phyloP scores from a whole-genome alignment of 2,888 invertebrate species.

The Drosophila testacea region DNA sequence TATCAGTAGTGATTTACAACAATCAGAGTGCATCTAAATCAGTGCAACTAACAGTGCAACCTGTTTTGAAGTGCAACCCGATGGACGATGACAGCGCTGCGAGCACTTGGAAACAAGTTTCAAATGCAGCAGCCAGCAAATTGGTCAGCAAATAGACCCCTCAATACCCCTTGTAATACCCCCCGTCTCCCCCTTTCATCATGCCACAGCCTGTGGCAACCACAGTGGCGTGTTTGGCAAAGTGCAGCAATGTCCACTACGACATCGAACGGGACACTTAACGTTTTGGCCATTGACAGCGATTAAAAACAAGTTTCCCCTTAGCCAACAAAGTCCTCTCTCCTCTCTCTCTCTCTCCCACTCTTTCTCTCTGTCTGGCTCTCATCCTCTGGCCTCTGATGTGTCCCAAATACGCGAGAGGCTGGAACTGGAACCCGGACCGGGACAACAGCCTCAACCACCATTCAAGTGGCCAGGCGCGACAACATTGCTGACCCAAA shows the following conservation, averaged over 20 bases:
- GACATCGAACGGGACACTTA: constrained; percentile 75
- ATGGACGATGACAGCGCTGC: constrained; percentile 36
- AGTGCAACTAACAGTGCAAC: constrained; percentile 80
- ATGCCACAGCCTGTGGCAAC: neutral
- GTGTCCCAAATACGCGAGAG: constrained; percentile 51
- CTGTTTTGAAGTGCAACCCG: constrained; percentile 63
- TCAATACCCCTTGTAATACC: neutral
- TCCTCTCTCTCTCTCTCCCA: neutral
- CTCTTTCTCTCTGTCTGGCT: neutral
- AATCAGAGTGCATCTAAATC: constrained; percentile 68
- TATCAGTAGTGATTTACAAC: constrained; percentile 51
- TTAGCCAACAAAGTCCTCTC: constrained; percentile 1
- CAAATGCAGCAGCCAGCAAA: constrained; percentile 66
- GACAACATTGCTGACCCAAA: constrained; percentile 77
- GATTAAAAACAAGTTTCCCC: constrained; percentile 77
- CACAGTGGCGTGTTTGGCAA: constrained; percentile 45
- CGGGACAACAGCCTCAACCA: constrained; percentile 52
- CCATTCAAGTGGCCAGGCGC: constrained; percentile 41
- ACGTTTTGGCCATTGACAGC: constrained; percentile 81
- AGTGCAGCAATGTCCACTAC: constrained; percentile 40
- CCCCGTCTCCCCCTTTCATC: neutral
- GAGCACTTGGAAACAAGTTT: constrained; percentile 63
- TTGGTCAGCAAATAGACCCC: constrained; percentile 57
- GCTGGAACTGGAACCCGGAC: constrained; percentile 54
- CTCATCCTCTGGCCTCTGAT: neutral